Base-by-base conservation (phyloP, 2,888 invertebrate genomes). In the Amiota mariae region DNA sequence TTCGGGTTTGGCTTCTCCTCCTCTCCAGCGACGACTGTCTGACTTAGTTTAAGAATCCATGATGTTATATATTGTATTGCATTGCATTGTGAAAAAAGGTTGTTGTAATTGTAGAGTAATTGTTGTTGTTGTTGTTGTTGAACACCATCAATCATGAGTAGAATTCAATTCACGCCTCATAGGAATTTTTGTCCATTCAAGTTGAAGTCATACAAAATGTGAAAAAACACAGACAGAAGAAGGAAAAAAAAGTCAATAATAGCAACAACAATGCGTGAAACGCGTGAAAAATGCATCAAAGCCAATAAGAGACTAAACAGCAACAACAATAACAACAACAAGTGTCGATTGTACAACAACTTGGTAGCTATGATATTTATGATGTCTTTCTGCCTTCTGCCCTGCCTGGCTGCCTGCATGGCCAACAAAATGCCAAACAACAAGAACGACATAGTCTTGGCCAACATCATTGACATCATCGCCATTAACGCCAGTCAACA, bases 81-180 rank as follows among this genome's bases (percentile, higher is more conserved):
- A 36, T 36, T 36, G 36, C 12, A 63, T 63, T 63, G 63, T 46
- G n/a, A n/a, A 63, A 13, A 46, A 9, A 46, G 12, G 20, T 59
- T 59, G 59, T 59, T 59, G 63, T 63, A n/a, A 13, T 63, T 63
- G 36, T 63, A 11, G 13, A 36, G 36, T 36, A 36, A 36, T 46
- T 63, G 63, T 46, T 63, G 63, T 63, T 24, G 36, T 13, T 63
- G 59, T 18, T 15, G 13, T 15, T 46, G 36, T 13, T 63, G 36
- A 36, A 36, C 63, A 13, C 10, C 66, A 66, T 66, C 66, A 73
- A 72, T 61, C 76, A 63, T 56, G 73, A 24, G 71, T 74, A 75
- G 79, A 81, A 85, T 84, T 84, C 84, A 84, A 85, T 85, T 85
- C 80, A 85, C 85, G 82, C 82, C 85, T 80, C 61, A 71, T 73